Evolutionary conservation across 2,113 vertebrate genomes (phyloP).

Genomic region (Vireo altiloquus): DNA sequence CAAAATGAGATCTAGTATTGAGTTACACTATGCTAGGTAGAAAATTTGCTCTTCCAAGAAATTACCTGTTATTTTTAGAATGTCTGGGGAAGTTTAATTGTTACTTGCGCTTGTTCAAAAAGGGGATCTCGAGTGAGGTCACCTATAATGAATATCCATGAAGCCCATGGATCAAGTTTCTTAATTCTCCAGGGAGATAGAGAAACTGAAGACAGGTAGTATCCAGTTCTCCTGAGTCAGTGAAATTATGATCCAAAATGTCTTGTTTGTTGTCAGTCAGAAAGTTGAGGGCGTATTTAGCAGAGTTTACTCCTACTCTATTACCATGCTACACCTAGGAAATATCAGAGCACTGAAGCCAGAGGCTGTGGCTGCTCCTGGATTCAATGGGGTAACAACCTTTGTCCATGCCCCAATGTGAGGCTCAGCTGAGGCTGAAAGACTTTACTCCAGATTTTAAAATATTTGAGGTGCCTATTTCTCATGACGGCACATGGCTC

Average conservation of each 20-base stretch:
- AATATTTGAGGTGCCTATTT: background rate
- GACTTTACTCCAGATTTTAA: background rate
- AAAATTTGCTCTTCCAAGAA: constrained; percentile 1
- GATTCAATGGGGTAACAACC: background rate
- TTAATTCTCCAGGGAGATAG: background rate
- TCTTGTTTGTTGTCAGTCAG: background rate
- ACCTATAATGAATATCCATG: background rate
- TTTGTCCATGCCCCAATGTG: fast-evolving
- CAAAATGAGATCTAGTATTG: background rate
- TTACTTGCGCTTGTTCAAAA: background rate
- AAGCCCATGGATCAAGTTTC: background rate
- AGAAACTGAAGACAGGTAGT: background rate
- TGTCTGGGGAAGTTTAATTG: background rate
- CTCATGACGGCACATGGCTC: background rate
- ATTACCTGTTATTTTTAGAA: background rate
- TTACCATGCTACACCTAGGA: background rate
- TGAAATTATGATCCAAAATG: background rate
- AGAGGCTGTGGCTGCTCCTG: background rate
- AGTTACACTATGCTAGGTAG: background rate
- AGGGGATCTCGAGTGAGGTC: background rate
- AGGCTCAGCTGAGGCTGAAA: background rate
- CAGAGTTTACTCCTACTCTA: background rate
- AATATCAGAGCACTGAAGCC: background rate
- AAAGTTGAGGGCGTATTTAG: background rate
- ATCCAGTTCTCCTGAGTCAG: background rate